phyloP scores from a whole-genome alignment of 2,797 vertebrate genomes.

The Aplochiton taeniatus region DNA sequence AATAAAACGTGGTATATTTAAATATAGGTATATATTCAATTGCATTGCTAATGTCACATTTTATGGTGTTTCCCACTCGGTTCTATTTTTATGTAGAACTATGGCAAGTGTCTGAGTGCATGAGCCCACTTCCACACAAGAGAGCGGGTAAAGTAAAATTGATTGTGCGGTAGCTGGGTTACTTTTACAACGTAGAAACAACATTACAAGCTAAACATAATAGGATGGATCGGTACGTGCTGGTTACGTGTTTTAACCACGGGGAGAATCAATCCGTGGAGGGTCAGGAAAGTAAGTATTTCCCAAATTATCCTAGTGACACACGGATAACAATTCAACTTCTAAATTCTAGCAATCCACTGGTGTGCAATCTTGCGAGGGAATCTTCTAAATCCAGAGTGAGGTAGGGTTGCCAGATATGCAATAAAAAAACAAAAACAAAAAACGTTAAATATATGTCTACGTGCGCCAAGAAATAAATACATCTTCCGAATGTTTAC shows the following conservation, averaged over 20 bases:
- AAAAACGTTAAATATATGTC: too few species aligned
- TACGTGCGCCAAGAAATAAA: too few species aligned
- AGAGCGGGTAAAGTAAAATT: constrained; percentile 57
- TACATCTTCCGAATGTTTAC: too few species aligned
- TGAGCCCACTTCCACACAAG: constrained; percentile 33
- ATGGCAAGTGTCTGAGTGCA: neutral
- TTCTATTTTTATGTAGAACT: constrained; percentile 49
- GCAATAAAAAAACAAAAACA: too few species aligned
- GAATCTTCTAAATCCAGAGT: too few species aligned
- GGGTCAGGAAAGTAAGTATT: constrained; percentile 5
- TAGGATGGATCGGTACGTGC: constrained; percentile 32
- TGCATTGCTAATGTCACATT: too few species aligned
- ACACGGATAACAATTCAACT: neutral
- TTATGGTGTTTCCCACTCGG: constrained; percentile 41
- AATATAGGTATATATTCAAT: too few species aligned
- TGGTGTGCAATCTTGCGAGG: too few species aligned
- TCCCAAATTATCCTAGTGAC: neutral
- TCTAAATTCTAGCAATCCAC: neutral
- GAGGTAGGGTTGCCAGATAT: too few species aligned
- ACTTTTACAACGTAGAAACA: neutral
- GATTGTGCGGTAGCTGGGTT: neutral
- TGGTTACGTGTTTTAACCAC: constrained; percentile 23
- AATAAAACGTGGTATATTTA: too few species aligned
- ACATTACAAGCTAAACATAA: neutral
- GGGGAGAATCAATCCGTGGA: neutral